phyloP scores from a whole-genome alignment of 1,140 invertebrate genomes.

The Neodiprion pinetum region DNA sequence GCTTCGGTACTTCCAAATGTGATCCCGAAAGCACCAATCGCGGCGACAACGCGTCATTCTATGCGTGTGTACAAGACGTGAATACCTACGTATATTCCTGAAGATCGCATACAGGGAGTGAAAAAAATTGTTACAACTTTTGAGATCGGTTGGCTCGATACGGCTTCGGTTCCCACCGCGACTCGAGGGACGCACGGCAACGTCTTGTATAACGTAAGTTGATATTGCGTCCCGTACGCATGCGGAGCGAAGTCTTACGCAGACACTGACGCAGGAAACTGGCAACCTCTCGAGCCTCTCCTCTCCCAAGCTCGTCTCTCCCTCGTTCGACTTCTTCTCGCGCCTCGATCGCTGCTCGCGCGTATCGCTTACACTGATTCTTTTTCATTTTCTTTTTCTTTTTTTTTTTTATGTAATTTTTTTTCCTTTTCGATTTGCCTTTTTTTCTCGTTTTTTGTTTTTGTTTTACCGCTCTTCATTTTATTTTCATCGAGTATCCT shows the following conservation, averaged over 20 bases:
- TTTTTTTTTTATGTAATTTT: not conserved
- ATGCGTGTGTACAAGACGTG: no score
- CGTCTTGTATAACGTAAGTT: constrained; percentile 1
- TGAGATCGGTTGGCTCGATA: constrained; percentile 6
- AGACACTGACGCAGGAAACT: constrained; percentile 6
- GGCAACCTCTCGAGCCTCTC: not conserved
- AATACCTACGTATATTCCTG: no score
- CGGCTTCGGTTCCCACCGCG: constrained; percentile 6
- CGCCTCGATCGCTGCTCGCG: not conserved
- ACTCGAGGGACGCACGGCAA: not conserved
- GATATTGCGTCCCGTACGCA: constrained; percentile 1
- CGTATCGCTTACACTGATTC: constrained; percentile 4
- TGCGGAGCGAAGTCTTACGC: not conserved
- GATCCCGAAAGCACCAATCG: no score
- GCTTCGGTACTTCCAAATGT: no score
- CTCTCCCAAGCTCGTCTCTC: not conserved
- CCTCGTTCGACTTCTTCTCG: not conserved
- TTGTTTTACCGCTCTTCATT: not conserved
- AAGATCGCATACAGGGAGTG: not conserved
- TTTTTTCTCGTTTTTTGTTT: not conserved
- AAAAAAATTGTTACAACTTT: not conserved
- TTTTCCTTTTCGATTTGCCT: not conserved
- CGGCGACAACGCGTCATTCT: no score
- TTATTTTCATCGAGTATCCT: not conserved
- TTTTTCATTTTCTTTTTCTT: no score